Percentiles rank a stretch among this genome's conserved stretches.
Evolutionary conservation across 2,113 vertebrate genomes (phyloP).

Genomic region (Hypocryptadius cinnamomeus): DNA sequence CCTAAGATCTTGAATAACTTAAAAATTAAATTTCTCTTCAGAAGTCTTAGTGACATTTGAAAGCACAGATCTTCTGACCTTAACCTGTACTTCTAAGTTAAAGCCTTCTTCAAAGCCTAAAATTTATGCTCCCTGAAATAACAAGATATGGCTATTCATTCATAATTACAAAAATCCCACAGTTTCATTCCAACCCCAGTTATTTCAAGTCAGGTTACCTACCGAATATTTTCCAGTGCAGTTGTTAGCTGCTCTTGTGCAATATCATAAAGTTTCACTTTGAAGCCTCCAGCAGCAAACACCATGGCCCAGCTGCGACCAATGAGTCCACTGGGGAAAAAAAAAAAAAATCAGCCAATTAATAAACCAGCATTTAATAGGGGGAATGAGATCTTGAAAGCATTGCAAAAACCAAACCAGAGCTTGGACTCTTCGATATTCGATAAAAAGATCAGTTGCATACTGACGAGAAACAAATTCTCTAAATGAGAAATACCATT

Average conservation of each 20-base stretch:
- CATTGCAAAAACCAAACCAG: neutral
- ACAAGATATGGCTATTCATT: neutral
- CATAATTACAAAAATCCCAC: neutral
- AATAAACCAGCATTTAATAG: neutral
- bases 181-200: neutral
- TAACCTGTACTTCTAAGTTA: neutral
- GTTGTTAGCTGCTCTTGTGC: constrained; percentile 77
- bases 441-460: neutral
- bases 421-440: neutral
- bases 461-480: neutral
- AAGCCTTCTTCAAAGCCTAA: neutral
- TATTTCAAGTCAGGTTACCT: neutral
- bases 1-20: neutral
- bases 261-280: constrained; percentile 87
- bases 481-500: neutral
- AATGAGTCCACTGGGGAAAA: constrained; percentile 83
- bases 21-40: neutral
- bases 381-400: neutral
- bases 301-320: constrained; percentile 94
- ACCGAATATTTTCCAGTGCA: constrained; percentile 83
- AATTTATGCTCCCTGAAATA: neutral
- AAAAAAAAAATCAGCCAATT: neutral
- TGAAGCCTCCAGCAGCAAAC: constrained; percentile 86
- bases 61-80: neutral
- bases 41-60: neutral